These are phyloP conservation scores for Ceratothoa steindachneri DNA, from an alignment of 2,888 invertebrate genomes.

Conservation along the genomic window DNA sequence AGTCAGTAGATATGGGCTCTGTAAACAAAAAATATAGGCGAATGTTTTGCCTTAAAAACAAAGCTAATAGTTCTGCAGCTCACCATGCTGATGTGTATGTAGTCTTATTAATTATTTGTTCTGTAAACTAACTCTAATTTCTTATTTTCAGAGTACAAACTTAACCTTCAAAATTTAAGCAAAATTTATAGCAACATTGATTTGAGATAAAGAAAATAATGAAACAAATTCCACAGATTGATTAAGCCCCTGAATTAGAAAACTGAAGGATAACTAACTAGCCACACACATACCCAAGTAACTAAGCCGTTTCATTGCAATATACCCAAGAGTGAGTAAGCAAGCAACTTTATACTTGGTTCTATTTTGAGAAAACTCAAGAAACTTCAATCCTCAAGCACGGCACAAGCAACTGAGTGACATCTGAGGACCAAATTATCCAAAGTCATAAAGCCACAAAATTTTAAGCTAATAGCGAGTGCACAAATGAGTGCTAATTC, in stretches of 20 bases:
- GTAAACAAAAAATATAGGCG: too few relatives aligned
- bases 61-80: too few relatives aligned
- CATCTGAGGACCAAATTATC: constrained; percentile 43
- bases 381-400: constrained; percentile 23
- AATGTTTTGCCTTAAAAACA: too few relatives aligned
- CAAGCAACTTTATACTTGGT: background rate
- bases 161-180: background rate
- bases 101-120: too few relatives aligned
- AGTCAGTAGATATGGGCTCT: too few relatives aligned
- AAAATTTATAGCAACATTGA: background rate
- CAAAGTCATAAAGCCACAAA: constrained; percentile 4
- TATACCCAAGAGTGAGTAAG: background rate
- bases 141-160: background rate
- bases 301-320: background rate
- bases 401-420: constrained; percentile 47
- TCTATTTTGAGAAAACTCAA: background rate
- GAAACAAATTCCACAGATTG: background rate
- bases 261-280: background rate
- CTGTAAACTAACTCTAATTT: too few relatives aligned
- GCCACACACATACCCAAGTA: too few relatives aligned
- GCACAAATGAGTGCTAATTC: constrained; percentile 3
- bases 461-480: background rate
- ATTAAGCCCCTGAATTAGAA: background rate
- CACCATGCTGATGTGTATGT: too few relatives aligned
- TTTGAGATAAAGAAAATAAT: background rate